These are phyloP conservation scores for Stenoptilia bipunctidactyla DNA, from an alignment of 2,888 invertebrate genomes.

Conservation along the genomic window DNA sequence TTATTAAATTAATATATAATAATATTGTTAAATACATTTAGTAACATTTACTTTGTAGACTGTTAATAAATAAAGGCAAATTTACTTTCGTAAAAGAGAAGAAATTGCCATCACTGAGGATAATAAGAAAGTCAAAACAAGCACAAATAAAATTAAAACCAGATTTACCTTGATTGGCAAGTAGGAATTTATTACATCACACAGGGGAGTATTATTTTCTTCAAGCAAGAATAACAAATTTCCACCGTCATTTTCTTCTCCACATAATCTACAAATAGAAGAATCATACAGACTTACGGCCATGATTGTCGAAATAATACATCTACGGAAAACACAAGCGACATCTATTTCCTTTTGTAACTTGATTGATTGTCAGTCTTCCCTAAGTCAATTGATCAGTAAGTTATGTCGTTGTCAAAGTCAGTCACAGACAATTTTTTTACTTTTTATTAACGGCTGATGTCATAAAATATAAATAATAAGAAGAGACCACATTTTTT, in stretches of 20 bases:
- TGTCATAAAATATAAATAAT: no score
- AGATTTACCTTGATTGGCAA: slow-evolving; percentile 78
- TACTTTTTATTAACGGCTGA: no score
- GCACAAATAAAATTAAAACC: slow-evolving; percentile 33
- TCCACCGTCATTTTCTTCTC: slow-evolving; percentile 78
- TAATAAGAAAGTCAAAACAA: slow-evolving; percentile 57
- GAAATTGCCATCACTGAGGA: slow-evolving; percentile 40
- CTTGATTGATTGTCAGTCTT: no score
- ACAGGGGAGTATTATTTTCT: slow-evolving; percentile 73
- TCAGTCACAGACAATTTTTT: no score
- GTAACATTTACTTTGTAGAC: no score
- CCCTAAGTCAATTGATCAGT: no score
- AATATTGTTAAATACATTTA: no score
- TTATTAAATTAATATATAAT: no score
- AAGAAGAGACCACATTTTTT: no score
- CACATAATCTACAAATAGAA: slow-evolving; percentile 81
- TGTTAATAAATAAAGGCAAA: no score
- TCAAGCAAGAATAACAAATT: slow-evolving; percentile 73
- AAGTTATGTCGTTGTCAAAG: no score
- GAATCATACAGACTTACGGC: slow-evolving; percentile 75
- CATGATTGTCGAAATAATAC: slow-evolving; percentile 33
- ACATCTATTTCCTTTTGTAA: slow-evolving; percentile 54
- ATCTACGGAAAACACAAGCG: slow-evolving; percentile 22
- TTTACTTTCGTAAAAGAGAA: no score
- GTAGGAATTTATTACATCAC: slow-evolving; percentile 78